Conservation (phyloP, 2,113 vertebrate species). For the Charina bottae region DNA sequence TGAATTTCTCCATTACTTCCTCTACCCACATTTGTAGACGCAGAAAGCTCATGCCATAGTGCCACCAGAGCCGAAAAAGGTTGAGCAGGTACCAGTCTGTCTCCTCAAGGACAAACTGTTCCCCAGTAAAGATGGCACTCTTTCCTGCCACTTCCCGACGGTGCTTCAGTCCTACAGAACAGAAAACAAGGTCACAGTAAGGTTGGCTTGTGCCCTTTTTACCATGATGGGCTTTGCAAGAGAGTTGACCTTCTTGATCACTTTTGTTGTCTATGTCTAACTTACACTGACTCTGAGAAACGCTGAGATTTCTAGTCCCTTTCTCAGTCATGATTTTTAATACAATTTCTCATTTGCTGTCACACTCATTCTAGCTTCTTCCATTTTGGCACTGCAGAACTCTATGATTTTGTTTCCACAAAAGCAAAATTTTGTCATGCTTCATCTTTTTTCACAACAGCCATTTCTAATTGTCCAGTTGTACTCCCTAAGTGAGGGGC, state of each 20-base stretch:
- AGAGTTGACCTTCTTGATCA: neutral
- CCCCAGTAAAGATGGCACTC: conserved; percentile 89
- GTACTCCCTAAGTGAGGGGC: neutral
- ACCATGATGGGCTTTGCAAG: neutral
- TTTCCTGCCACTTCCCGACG: conserved; percentile 89
- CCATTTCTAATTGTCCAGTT: too few species aligned
- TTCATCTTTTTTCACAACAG: neutral
- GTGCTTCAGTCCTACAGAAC: conserved; percentile 86
- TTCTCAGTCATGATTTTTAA: neutral
- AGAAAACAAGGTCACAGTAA: neutral
- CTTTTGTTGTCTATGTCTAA: neutral
- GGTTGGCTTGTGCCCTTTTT: neutral
- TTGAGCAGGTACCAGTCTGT: conserved; percentile 98
- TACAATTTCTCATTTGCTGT: neutral
- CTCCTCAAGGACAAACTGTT: conserved; percentile 92
- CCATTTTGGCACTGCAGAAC: neutral
- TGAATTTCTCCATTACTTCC: conserved; percentile 99
- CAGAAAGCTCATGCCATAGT: conserved; percentile 97
- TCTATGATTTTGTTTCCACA: neutral
- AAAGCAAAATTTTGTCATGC: neutral
- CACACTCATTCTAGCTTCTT: neutral
- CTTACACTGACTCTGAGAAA: neutral
- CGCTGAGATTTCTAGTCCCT: neutral
- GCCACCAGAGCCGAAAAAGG: conserved; percentile 96
- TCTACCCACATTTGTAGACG: conserved; percentile 99